Evolutionary conservation across 1,140 invertebrate species (phyloP).

Genomic region (Lepidostoma basale): DNA sequence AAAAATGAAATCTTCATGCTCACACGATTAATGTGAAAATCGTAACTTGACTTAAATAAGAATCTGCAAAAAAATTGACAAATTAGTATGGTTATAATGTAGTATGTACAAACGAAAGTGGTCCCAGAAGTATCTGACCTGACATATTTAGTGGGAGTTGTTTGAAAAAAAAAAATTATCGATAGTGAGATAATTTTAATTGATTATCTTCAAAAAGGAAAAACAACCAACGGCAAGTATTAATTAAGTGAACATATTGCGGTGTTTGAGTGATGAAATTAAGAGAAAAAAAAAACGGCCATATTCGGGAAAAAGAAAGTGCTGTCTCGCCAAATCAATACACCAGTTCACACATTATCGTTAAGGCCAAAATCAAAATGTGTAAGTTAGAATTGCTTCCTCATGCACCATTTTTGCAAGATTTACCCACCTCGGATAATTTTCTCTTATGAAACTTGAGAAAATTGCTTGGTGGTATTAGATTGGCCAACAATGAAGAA

Average conservation of each 20-base stretch:
- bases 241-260: not conserved
- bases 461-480: not conserved
- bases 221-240: not conserved
- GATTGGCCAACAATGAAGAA: not conserved
- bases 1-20: conserved; percentile 54
- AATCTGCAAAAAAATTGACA: conserved; percentile 51
- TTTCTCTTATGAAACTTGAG: not conserved
- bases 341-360: not conserved
- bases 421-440: not conserved
- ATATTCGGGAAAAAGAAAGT: not conserved
- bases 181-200: too few relatives aligned
- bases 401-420: not conserved
- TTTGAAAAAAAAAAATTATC: too few relatives aligned
- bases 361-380: not conserved
- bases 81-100: too few relatives aligned
- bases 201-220: too few relatives aligned
- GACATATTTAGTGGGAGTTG: too few relatives aligned
- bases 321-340: not conserved
- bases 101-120: too few relatives aligned
- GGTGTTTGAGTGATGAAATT: too few relatives aligned
- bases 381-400: not conserved
- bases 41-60: conserved; percentile 53
- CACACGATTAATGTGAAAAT: conserved; percentile 53
- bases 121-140: too few relatives aligned
- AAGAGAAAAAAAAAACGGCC: not conserved